Percentiles rank a stretch among this genome's conserved stretches.
phyloP scores from a whole-genome alignment of 2,888 invertebrate species.

The Trichogramma dendrolimi region DNA sequence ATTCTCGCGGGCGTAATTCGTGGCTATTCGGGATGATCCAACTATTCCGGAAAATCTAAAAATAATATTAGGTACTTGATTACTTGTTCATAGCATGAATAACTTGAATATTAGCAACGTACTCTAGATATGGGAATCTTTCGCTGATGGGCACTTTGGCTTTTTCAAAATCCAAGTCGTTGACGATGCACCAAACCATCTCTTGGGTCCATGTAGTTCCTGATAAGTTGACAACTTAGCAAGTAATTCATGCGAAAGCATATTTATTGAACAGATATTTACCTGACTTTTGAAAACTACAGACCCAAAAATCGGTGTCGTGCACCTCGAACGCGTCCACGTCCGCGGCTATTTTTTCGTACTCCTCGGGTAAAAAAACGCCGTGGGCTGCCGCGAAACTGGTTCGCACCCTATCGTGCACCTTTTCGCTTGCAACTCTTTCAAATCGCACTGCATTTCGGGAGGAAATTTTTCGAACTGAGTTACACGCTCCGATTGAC shows the following conservation, averaged over 20 bases:
- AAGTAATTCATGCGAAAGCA: not conserved
- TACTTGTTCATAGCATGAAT: not conserved
- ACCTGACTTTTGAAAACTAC: slow-evolving; percentile 60
- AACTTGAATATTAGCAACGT: slow-evolving; percentile 42
- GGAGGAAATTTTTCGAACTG: too few relatives aligned
- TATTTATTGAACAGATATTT: slow-evolving; percentile 26
- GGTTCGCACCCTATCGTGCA: slow-evolving; percentile 43
- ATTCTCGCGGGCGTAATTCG: not conserved
- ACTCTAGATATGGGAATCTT: slow-evolving; percentile 71
- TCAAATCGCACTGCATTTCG: slow-evolving; percentile 7
- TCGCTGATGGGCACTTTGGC: slow-evolving; percentile 58
- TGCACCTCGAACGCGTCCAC: slow-evolving; percentile 53
- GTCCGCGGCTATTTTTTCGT: slow-evolving; percentile 46
- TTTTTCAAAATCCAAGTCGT: slow-evolving; percentile 59
- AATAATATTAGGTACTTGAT: not conserved
- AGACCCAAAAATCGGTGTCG: slow-evolving; percentile 57
- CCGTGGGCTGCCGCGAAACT: slow-evolving; percentile 46
- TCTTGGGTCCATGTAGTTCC: slow-evolving; percentile 78
- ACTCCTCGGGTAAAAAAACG: slow-evolving; percentile 51
- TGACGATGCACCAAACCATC: slow-evolving; percentile 67
- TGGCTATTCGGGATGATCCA: not conserved
- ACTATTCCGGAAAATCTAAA: slow-evolving; percentile 7
- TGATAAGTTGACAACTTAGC: slow-evolving; percentile 40
- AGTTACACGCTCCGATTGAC: too few relatives aligned
- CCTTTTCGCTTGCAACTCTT: slow-evolving; percentile 35